These are phyloP conservation scores for Origma solitaria DNA, from an alignment of 2,113 vertebrate genomes.

Conservation along the genomic window DNA sequence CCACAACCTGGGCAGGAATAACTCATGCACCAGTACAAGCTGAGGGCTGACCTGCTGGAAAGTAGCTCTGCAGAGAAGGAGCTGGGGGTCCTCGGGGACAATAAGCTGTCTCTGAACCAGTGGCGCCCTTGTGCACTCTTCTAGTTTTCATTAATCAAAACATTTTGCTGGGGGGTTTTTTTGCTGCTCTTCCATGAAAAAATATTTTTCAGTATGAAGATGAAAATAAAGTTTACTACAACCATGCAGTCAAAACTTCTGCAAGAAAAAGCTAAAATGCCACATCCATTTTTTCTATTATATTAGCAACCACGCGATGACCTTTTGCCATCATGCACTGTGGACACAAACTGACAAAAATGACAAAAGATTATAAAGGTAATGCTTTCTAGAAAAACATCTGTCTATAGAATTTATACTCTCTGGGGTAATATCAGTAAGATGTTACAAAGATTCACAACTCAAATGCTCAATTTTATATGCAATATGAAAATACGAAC, in stretches of 20 bases:
- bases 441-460: background rate
- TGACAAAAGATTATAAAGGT: background rate
- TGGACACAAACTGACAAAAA: background rate
- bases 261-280: background rate
- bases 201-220: background rate
- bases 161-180: background rate
- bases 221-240: background rate
- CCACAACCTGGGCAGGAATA: background rate
- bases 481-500: background rate
- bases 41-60: background rate
- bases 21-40: background rate
- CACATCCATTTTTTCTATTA: background rate
- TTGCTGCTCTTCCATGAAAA: background rate
- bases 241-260: background rate
- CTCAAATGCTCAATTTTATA: background rate
- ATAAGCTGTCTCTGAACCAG: background rate
- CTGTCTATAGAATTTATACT: background rate
- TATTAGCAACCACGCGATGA: background rate
- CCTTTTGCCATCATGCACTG: background rate
- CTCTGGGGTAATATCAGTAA: background rate
- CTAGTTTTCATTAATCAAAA: background rate
- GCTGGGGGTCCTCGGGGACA: accelerated
- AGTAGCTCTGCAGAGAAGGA: background rate
- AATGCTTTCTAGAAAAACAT: background rate
- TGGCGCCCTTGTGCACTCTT: background rate